A percentile compares a stretch with the other conserved stretches of the same genome.
Conservation (phyloP, 2,888 invertebrate genomes). For the Machimus rusticus region DNA sequence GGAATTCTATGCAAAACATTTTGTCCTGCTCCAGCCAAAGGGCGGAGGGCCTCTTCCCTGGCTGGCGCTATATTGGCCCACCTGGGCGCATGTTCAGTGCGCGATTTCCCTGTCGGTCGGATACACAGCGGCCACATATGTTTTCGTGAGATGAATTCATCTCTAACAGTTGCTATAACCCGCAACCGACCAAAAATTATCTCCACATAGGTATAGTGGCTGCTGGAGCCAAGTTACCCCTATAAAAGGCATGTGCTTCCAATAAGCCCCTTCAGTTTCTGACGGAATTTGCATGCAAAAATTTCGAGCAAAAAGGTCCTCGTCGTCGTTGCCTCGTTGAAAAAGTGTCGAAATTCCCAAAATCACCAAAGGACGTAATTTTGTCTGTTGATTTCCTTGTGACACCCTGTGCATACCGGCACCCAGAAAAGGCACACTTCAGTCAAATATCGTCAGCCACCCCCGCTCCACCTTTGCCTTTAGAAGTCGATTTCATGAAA, state of each 20-base stretch:
- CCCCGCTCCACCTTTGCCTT: neutral
- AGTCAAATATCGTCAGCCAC: neutral
- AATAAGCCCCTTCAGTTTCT: slow-evolving; percentile 53
- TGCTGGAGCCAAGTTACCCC: slow-evolving; percentile 49
- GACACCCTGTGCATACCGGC: slow-evolving; percentile 12
- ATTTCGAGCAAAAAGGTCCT: slow-evolving; percentile 47
- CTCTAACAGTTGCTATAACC: slow-evolving; percentile 32
- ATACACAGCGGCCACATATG: slow-evolving; percentile 36
- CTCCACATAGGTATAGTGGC: slow-evolving; percentile 31
- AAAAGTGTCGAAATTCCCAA: slow-evolving; percentile 5
- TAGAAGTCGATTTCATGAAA: slow-evolving; percentile 8
- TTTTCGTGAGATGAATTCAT: slow-evolving; percentile 41
- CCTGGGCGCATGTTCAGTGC: slow-evolving; percentile 45
- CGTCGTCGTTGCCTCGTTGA: neutral
- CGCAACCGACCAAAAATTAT: slow-evolving; percentile 47
- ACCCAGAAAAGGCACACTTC: neutral
- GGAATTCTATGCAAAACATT: slow-evolving; percentile 34
- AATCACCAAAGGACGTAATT: slow-evolving; percentile 13
- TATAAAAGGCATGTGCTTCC: slow-evolving; percentile 54
- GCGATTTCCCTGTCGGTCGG: slow-evolving; percentile 36
- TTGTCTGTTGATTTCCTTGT: neutral
- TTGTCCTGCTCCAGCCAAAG: slow-evolving; percentile 29
- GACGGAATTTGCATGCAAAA: slow-evolving; percentile 54
- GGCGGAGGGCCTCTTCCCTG: neutral
- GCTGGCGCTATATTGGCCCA: slow-evolving; percentile 24